Evolutionary conservation across 2,888 invertebrate species (phyloP).

Genomic region (Leptopilina drosophilae): DNA sequence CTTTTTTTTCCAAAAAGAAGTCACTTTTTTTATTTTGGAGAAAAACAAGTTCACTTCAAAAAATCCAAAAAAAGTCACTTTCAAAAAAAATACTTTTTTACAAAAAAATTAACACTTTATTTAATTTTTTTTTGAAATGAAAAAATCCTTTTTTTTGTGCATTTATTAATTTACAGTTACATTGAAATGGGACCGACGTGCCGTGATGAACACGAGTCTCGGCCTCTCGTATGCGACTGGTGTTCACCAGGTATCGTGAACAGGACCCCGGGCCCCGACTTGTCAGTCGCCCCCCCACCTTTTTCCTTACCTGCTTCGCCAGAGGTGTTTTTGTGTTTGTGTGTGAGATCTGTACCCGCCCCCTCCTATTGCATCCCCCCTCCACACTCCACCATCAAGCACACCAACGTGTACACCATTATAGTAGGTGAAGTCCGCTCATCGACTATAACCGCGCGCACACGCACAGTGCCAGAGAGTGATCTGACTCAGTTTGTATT

Average conservation of each 20-base stretch:
- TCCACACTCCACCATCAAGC: too few species aligned
- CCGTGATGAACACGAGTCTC: constrained; percentile 51
- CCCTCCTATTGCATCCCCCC: constrained; percentile 30
- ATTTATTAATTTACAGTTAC: constrained; percentile 64
- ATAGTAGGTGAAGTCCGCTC: constrained; percentile 15
- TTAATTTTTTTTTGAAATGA: too few species aligned
- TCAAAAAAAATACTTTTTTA: background rate
- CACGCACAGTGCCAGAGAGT: constrained; percentile 8
- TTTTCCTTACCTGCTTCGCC: too few species aligned
- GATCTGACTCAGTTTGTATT: constrained; percentile 29
- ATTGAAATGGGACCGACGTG: constrained; percentile 44
- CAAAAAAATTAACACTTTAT: background rate
- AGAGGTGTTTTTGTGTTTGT: constrained; percentile 8
- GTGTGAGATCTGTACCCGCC: constrained; percentile 56
- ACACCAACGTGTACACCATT: too few species aligned
- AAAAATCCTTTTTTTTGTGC: too few species aligned
- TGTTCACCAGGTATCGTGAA: constrained; percentile 57
- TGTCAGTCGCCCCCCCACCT: constrained; percentile 62
- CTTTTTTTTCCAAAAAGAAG: too few species aligned
- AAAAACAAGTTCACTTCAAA: background rate
- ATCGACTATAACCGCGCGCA: background rate
- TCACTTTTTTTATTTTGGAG: background rate
- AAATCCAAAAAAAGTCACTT: background rate
- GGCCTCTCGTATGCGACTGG: constrained; percentile 73
- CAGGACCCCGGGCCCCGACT: constrained; percentile 70